Conservation (phyloP, 1,140 invertebrate genomes). For the Oedothorax gibbosus region DNA sequence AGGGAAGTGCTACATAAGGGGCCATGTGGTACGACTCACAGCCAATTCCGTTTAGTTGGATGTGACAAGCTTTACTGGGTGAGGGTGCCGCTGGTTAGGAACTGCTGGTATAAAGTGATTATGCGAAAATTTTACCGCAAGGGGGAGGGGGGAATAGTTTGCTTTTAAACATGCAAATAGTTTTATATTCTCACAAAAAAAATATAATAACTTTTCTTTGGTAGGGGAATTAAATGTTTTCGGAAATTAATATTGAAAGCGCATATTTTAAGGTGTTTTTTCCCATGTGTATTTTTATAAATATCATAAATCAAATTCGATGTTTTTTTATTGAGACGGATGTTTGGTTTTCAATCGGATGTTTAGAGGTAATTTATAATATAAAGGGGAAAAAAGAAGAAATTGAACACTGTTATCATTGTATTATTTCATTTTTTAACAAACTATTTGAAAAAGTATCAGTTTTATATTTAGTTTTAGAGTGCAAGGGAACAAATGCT, state of each 20-base stretch:
- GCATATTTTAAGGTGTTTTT: not conserved
- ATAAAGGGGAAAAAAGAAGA: not conserved
- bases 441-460: too few species aligned
- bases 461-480: too few species aligned
- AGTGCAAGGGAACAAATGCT: too few species aligned
- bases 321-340: not conserved
- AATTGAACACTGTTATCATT: too few species aligned
- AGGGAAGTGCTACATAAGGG: conserved; percentile 14
- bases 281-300: not conserved
- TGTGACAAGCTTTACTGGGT: conserved; percentile 39
- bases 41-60: conserved; percentile 51
- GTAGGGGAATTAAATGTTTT: conserved; percentile 19
- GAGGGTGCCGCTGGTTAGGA: not conserved
- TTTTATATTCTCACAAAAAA: too few species aligned
- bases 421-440: too few species aligned
- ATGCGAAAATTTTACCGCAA: too few species aligned
- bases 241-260: conserved; percentile 19
- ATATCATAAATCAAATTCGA: not conserved
- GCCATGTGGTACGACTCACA: conserved; percentile 33
- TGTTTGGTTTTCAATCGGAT: not conserved
- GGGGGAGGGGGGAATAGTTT: too few species aligned
- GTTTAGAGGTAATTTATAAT: not conserved
- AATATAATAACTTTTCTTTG: not conserved
- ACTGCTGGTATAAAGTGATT: not conserved
- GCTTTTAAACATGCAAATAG: too few species aligned